Evolutionary conservation across 2,888 invertebrate genomes (phyloP).

Genomic region (Tachystola acroxantha): DNA sequence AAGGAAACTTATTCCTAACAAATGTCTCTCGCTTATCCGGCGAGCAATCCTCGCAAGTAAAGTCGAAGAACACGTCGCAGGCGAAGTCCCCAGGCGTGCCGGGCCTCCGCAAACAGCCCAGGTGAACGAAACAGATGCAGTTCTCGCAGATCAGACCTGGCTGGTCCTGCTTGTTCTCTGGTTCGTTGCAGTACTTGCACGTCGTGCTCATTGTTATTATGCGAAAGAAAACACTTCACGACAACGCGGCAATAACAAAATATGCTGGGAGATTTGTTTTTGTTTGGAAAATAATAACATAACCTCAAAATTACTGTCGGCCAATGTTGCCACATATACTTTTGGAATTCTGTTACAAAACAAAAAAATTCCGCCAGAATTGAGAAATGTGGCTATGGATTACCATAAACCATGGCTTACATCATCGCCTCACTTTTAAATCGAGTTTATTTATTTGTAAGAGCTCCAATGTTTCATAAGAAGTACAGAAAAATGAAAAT

Average conservation of each 20-base stretch:
- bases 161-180: constrained; percentile 70
- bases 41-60: constrained; percentile 83
- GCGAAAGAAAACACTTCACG: constrained; percentile 1
- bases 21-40: constrained; percentile 75
- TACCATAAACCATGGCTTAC: too few relatives aligned
- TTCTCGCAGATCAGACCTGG: constrained; percentile 80
- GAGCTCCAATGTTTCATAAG: too few relatives aligned
- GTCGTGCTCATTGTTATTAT: constrained; percentile 18
- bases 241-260: constrained; percentile 16
- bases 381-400: too few relatives aligned
- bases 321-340: too few relatives aligned
- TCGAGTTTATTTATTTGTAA: too few relatives aligned
- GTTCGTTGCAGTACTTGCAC: constrained; percentile 80
- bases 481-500: too few relatives aligned
- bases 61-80: constrained; percentile 87
- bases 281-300: constrained; percentile 1
- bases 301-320: not conserved
- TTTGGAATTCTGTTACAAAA: too few relatives aligned
- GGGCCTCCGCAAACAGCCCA: constrained; percentile 81
- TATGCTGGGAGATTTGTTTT: not conserved
- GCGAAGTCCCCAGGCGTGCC: constrained; percentile 84
- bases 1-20: constrained; percentile 82
- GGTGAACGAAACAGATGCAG: constrained; percentile 81
- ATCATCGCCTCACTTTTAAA: too few relatives aligned
- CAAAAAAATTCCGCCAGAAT: too few relatives aligned